These are phyloP conservation scores for Magallana ariakensis DNA, from an alignment of 1,140 invertebrate genomes.

Conservation along the genomic window DNA sequence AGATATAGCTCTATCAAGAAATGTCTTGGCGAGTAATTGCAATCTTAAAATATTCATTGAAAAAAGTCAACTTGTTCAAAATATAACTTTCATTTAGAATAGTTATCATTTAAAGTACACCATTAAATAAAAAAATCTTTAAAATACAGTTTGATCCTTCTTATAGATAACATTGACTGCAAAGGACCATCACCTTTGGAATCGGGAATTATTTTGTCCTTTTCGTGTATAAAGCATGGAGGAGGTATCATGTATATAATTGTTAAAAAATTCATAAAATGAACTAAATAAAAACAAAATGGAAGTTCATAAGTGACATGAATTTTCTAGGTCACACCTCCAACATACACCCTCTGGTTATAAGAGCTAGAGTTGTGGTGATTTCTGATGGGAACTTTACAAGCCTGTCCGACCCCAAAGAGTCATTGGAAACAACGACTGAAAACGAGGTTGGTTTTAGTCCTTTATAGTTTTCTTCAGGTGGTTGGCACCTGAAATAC, in stretches of 20 bases:
- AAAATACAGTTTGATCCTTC: too few species aligned
- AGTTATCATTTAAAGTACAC: too few species aligned
- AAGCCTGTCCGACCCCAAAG: background rate
- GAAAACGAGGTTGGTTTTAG: background rate
- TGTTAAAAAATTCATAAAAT: too few species aligned
- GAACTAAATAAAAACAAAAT: too few species aligned
- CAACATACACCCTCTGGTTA: background rate
- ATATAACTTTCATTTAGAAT: background rate
- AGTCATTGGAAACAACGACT: background rate
- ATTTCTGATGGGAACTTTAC: background rate
- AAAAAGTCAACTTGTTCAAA: background rate
- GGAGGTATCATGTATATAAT: background rate
- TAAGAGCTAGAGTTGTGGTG: background rate
- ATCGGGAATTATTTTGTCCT: slow-evolving; percentile 17
- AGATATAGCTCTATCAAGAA: background rate
- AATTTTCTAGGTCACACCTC: background rate
- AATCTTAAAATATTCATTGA: background rate
- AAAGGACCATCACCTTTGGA: slow-evolving; percentile 38
- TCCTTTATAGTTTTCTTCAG: too few species aligned
- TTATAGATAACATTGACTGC: slow-evolving; percentile 10
- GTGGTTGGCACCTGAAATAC: too few species aligned
- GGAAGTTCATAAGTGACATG: too few species aligned
- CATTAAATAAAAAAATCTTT: too few species aligned
- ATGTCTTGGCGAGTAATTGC: background rate
- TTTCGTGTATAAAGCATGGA: background rate